A percentile compares a stretch with the other conserved stretches of the same genome.
phyloP scores from a whole-genome alignment of 1,140 invertebrate genomes.

The Medauroidea extradentata region DNA sequence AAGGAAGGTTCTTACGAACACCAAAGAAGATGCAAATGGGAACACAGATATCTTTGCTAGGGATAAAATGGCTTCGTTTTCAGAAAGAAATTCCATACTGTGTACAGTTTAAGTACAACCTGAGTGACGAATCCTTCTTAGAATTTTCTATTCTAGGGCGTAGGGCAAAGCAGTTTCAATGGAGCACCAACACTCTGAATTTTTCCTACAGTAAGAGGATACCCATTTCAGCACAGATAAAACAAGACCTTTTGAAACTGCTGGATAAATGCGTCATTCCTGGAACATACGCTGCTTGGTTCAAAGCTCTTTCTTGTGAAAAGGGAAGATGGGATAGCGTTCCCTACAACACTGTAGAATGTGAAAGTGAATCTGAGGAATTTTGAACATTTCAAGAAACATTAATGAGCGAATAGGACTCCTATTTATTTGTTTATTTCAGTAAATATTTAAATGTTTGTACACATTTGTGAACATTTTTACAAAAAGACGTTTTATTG shows the following conservation, averaged over 20 bases:
- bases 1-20: constrained; percentile 2
- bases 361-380: no score
- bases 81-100: constrained; percentile 7
- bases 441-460: no score
- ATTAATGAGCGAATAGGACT: no score
- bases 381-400: no score
- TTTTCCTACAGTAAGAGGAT: background rate
- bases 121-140: background rate
- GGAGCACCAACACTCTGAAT: background rate
- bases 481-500: no score
- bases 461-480: no score
- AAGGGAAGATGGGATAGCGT: no score
- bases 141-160: background rate
- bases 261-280: constrained; percentile 2
- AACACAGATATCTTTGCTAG: constrained; percentile 10
- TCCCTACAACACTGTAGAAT: no score
- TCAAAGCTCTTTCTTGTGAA: no score
- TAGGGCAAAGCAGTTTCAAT: background rate
- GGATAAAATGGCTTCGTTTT: constrained; percentile 16
- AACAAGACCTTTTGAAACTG: constrained; percentile 9
- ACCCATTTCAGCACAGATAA: constrained; percentile 3
- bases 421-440: no score
- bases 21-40: background rate
- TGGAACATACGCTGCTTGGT: background rate
- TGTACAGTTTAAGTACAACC: constrained; percentile 13